Conservation (phyloP, 2,888 invertebrate genomes). For the Drosophila pullipes region DNA sequence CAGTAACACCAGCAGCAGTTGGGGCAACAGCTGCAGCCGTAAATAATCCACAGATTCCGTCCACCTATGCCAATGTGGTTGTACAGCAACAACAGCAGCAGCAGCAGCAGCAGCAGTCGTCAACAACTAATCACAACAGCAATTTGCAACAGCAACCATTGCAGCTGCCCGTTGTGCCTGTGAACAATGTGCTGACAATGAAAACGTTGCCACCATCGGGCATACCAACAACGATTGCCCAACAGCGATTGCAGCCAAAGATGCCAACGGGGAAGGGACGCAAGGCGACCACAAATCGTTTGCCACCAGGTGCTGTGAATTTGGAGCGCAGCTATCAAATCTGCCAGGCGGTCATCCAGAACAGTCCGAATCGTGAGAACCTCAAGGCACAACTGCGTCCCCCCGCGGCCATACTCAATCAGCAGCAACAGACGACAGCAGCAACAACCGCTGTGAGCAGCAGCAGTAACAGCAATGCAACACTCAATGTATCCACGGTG, state of each 20-base stretch:
- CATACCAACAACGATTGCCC: constrained; percentile 84
- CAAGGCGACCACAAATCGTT: constrained; percentile 88
- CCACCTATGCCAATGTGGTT: constrained; percentile 76
- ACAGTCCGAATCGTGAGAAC: constrained; percentile 95
- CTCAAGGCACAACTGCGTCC: constrained; percentile 93
- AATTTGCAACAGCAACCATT: constrained; percentile 72
- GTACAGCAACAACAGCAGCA: constrained; percentile 33
- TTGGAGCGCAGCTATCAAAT: constrained; percentile 97
- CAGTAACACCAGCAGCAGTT: constrained; percentile 27
- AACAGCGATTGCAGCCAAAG: constrained; percentile 82
- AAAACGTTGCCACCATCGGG: constrained; percentile 82
- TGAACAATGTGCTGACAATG: constrained; percentile 80
- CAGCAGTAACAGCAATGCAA: constrained; percentile 57
- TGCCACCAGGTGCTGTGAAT: constrained; percentile 96
- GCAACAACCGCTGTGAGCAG: constrained; percentile 40
- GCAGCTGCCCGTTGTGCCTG: constrained; percentile 80
- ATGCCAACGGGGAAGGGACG: constrained; percentile 84
- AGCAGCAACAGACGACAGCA: constrained; percentile 53
- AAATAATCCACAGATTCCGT: constrained; percentile 73
- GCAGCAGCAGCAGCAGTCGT: constrained; percentile 33
- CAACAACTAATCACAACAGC: constrained; percentile 59
- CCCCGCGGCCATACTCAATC: constrained; percentile 90
- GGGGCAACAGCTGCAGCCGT: constrained; percentile 35
- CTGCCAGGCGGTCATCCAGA: constrained; percentile 96
- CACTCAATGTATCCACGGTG: constrained; percentile 70